These are phyloP conservation scores for Pectinophora gossypiella DNA, from an alignment of 1,140 invertebrate genomes.

Conservation along the genomic window DNA sequence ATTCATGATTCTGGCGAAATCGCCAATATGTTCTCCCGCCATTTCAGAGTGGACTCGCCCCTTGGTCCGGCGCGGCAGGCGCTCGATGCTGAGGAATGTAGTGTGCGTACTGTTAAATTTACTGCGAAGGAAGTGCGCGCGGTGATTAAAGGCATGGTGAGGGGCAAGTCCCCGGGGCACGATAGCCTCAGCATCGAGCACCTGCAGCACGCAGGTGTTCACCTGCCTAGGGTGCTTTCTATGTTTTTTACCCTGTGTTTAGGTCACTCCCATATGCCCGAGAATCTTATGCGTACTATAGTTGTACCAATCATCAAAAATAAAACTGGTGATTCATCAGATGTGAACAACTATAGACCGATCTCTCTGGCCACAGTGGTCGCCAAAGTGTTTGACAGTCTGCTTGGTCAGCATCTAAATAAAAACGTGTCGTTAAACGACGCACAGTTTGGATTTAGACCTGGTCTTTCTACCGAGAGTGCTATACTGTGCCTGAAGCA, in stretches of 20 bases:
- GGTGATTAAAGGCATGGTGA: conserved; percentile 3
- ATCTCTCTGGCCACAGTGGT: conserved; percentile 7
- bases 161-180: conserved; percentile 8
- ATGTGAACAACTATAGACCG: conserved; percentile 7
- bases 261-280: conserved; percentile 1
- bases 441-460: conserved; percentile 6
- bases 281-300: conserved; percentile 5
- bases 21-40: neutral
- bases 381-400: conserved; percentile 9
- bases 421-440: conserved; percentile 1
- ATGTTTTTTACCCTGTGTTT: conserved; percentile 8
- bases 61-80: neutral
- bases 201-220: conserved; percentile 1
- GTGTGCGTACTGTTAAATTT: neutral
- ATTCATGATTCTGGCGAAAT: neutral
- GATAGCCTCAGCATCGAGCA: conserved; percentile 12
- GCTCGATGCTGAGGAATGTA: neutral
- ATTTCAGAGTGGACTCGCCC: neutral
- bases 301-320: conserved; percentile 7
- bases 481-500: conserved; percentile 11
- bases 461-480: conserved; percentile 7
- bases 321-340: conserved; percentile 6
- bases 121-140: neutral
- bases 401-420: conserved; percentile 1
- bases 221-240: conserved; percentile 3